A percentile compares a stretch with the other conserved stretches of the same genome.
phyloP scores from a whole-genome alignment of 2,888 invertebrate species.

The Ypsolopha scabrella region DNA sequence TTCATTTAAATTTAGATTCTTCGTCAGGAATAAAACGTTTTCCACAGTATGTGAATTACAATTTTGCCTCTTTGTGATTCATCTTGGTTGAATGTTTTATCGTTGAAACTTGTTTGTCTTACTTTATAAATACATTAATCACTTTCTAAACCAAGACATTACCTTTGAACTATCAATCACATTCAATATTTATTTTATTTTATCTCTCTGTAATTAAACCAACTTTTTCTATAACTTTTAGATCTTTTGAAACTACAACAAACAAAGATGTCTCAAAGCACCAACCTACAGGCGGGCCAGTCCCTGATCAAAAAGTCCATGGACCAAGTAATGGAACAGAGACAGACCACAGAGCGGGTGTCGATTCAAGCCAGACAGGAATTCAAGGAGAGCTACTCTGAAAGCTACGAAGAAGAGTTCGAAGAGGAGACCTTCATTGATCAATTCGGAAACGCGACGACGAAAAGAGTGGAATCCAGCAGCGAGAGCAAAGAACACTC shows the following conservation, averaged over 20 bases:
- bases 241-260: background rate
- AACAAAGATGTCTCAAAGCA: slow-evolving; percentile 49
- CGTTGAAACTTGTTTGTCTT: background rate
- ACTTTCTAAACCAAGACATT: background rate
- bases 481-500: slow-evolving; percentile 63
- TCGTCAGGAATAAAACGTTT: no score
- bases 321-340: slow-evolving; percentile 55
- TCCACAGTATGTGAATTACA: no score
- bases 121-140: background rate
- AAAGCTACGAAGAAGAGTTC: slow-evolving; percentile 63
- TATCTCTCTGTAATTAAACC: background rate
- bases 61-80: background rate
- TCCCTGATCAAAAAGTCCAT: slow-evolving; percentile 60
- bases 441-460: slow-evolving; percentile 53
- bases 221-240: background rate
- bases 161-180: background rate
- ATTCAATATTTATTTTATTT: background rate
- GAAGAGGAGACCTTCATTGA: slow-evolving; percentile 62
- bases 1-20: background rate
- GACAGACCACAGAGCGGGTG: slow-evolving; percentile 48
- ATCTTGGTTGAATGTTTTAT: background rate
- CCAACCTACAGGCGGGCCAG: slow-evolving; percentile 52
- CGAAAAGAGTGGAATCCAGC: slow-evolving; percentile 57
- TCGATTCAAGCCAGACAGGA: slow-evolving; percentile 62
- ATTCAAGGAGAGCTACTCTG: slow-evolving; percentile 55